These are phyloP conservation scores for Gobionotothen gibberifrons DNA, from an alignment of 2,797 vertebrate genomes.

Conservation along the genomic window DNA sequence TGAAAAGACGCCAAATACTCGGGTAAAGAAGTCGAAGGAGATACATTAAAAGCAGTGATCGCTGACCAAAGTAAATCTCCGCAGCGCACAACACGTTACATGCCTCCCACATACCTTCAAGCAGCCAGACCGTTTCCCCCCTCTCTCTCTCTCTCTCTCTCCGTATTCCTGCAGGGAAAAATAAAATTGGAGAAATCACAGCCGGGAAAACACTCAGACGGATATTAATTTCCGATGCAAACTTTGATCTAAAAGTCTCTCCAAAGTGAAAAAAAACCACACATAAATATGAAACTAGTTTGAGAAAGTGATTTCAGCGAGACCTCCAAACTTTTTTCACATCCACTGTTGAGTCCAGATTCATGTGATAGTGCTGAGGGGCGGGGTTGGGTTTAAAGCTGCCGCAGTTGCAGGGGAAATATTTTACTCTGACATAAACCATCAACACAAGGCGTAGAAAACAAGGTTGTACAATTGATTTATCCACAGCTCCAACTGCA, in stretches of 20 bases:
- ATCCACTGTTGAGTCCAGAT: constrained; percentile 77
- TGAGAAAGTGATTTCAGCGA: constrained; percentile 56
- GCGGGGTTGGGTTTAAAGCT: constrained; percentile 83
- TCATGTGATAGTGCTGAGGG: constrained; percentile 82
- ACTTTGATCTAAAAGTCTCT: neutral
- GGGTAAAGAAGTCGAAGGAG: constrained; percentile 12
- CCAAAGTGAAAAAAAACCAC: neutral
- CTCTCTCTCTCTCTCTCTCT: constrained; percentile 14
- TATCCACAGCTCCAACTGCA: neutral
- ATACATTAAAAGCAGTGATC: constrained; percentile 8
- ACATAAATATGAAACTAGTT: constrained; percentile 2
- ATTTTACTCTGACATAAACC: constrained; percentile 45
- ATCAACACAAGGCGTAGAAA: neutral
- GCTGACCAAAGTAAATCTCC: constrained; percentile 38
- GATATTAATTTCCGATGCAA: constrained; percentile 32
- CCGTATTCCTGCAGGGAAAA: constrained; percentile 64
- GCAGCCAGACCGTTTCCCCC: constrained; percentile 70
- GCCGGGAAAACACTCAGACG: constrained; percentile 29
- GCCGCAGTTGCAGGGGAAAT: constrained; percentile 72
- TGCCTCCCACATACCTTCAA: constrained; percentile 83
- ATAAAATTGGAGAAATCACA: constrained; percentile 57
- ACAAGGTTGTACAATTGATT: neutral
- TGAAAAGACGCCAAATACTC: neutral
- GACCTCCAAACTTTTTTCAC: constrained; percentile 76
- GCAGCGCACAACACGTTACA: constrained; percentile 57